Evolutionary conservation across 2,888 invertebrate species (phyloP).

Genomic region (Apamea monoglypha): DNA sequence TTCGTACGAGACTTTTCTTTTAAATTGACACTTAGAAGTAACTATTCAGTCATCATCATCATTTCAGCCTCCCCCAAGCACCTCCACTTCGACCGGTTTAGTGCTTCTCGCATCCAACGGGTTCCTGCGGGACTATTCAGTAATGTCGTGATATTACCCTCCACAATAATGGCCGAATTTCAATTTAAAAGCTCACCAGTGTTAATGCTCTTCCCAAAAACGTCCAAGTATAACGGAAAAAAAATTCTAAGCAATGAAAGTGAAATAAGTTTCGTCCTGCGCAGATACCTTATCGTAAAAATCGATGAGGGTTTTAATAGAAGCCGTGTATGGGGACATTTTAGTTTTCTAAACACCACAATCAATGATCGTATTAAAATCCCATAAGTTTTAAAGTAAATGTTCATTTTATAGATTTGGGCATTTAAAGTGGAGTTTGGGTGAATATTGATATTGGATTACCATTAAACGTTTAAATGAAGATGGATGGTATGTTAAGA

Average conservation of each 20-base stretch:
- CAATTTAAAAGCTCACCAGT: not conserved
- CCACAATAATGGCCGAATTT: not conserved
- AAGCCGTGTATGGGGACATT: not conserved
- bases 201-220: not conserved
- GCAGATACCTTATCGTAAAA: not conserved
- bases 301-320: not conserved
- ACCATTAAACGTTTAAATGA: not conserved
- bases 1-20: not conserved
- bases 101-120: too few relatives aligned
- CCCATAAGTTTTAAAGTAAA: not conserved
- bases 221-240: not conserved
- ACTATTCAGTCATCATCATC: too few relatives aligned
- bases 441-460: not conserved
- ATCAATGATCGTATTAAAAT: conserved; percentile 15
- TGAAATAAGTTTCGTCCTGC: conserved; percentile 23
- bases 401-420: conserved; percentile 13
- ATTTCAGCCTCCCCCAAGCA: too few relatives aligned
- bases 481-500: not conserved
- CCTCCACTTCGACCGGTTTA: too few relatives aligned
- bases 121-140: not conserved
- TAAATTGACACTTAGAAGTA: not conserved
- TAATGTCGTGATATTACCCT: not conserved
- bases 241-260: conserved; percentile 19
- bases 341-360: not conserved
- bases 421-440: conserved; percentile 1